Evolutionary conservation across 2,797 vertebrate species (phyloP), one percentile per base, ranked within the genome.

Genomic region (Sebastes vulpes): DNA sequence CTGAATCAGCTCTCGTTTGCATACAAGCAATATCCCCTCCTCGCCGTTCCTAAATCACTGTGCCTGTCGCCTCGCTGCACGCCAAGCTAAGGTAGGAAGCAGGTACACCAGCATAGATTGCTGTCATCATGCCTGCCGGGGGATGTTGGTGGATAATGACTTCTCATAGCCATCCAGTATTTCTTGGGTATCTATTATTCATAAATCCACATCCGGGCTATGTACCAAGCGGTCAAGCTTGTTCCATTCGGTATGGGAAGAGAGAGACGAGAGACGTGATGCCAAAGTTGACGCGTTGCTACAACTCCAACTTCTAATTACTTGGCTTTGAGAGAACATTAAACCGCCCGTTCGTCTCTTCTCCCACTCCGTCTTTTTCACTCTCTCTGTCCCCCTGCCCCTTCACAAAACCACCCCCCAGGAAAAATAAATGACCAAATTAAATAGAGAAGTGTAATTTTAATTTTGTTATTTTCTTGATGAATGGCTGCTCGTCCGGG

Each of bases 1-100:
- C 96, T 96, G 95, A 96, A 94, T 96, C 95, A 96, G 95, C 93
- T 92, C 90, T 95, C 88, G 91, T 96, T 95, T 97, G 96, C 96
- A 97, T 97, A 95, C 93, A 90, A 94, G 93, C 94, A 97, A 94
- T 95, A 96, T 96, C 95, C 92, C 91, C 74, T 90, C 83, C 90
- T 92, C 88, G 84, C 92, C 93, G 72, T 95, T 92, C 88, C 87
- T 96, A 96, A 95, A 96, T 96, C 95, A 94, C 85, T 0, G 77
- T 2, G 85, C 77, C 90, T 90, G 87, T 90, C 89, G 64, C 71
- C 88, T 71, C 54, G 66, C 84, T 72, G 79, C 75, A 38, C 58
- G 68, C 90, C 88, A 68, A 83, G 81, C 91, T 48, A 20, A 72
- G 85, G 88, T 77, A 80, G 84, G 72, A 81, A 85, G 87, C 75